Base-by-base conservation (phyloP, 2,113 vertebrate species). In the Petrocephalus microphthalmus region DNA sequence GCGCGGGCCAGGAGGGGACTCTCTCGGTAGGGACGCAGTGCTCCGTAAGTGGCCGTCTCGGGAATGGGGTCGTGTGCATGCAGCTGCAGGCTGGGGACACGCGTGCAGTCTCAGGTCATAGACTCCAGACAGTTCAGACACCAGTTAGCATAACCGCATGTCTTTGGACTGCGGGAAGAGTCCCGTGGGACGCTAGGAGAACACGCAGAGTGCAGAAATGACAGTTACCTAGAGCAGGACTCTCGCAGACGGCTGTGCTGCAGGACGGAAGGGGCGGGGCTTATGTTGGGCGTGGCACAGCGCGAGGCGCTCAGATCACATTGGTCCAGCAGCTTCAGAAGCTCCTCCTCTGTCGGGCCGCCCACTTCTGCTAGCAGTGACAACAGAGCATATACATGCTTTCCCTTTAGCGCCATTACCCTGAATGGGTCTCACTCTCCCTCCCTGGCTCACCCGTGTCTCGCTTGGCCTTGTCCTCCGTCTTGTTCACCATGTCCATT, bases 261-360 rank as follows among this genome's bases (percentile, higher is more conserved):
- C 90, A 99, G 93, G 53, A 99, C 94, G 0, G 98, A 99, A 2
- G 98, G 96, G 87, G 98, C 98, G 0, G 98, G 98, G 91, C 98
- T 99, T 74, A 99, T 98, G 92, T 97, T 99, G 20, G 98, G 98
- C 0, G 98, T 99, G 2, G 96, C 98, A 86, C 98, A 99, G 90
- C 98, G 98, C 19, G 98, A 99, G 0, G 98, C 95, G 91, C 98
- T 99, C 90, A 99, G 92, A 90, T 99, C 98, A 90, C 98, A 99
- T 91, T 99, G 98, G 91, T 99, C 98, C 91, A 99, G 92, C 89
- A 99, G 91, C 92, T 97, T 98, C 74, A 99, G 96, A 22, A 99
- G 94, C 92, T 99, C 98, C 90, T 98, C 98, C 91, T 99, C 98
- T 0, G 97, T 97, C 0, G 98, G 98, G 11, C 98, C 98, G 0